phyloP scores from a whole-genome alignment of 2,113 vertebrate genomes.

The Danionella cerebrum region DNA sequence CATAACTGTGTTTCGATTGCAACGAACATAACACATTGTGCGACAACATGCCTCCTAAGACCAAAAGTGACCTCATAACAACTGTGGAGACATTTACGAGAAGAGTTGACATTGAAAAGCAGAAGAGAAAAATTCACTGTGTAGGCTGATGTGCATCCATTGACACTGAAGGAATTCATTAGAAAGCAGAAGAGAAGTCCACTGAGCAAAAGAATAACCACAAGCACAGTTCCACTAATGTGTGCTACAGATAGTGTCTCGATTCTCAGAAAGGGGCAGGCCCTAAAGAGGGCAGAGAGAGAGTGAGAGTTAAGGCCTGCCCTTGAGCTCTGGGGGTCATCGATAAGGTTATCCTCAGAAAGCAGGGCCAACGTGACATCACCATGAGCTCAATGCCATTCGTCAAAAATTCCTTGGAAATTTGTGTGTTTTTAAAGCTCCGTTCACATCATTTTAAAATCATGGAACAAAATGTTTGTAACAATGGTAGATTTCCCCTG shows the following conservation, averaged over 20 bases:
- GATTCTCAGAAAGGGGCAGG: constrained; percentile 47
- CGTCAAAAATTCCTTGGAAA: neutral
- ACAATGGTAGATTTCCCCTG: no score
- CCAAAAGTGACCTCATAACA: constrained; percentile 20
- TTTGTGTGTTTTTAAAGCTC: neutral
- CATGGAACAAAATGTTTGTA: neutral
- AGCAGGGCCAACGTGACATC: neutral
- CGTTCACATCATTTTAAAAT: constrained; percentile 15
- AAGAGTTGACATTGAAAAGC: neutral
- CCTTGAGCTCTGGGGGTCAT: constrained; percentile 11
- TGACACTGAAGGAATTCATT: constrained; percentile 22
- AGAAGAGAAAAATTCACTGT: neutral
- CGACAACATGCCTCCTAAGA: neutral
- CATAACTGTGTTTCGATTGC: neutral
- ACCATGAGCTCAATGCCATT: neutral
- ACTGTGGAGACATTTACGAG: neutral
- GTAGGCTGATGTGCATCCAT: no score
- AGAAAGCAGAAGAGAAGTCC: constrained; percentile 37
- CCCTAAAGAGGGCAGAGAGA: no score
- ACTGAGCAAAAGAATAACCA: constrained; percentile 35
- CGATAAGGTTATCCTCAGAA: constrained; percentile 40
- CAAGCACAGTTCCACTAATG: constrained; percentile 20
- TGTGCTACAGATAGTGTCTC: constrained; percentile 8
- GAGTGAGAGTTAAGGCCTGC: neutral
- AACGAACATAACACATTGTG: neutral